Base-by-base conservation (phyloP, 2,888 invertebrate genomes). In the Eremobia ochroleuca region DNA sequence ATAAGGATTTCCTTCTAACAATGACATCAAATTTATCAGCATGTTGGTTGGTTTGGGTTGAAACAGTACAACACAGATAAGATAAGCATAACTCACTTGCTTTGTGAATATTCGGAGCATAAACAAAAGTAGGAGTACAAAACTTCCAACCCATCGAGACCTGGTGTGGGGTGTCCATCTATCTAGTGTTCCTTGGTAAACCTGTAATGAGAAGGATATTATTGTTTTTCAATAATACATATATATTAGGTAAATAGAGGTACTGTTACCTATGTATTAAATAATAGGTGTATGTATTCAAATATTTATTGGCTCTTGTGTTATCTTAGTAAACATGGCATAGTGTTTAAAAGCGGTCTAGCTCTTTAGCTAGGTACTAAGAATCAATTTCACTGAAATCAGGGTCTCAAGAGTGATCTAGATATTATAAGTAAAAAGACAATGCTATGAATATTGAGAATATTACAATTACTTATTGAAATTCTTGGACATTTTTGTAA, bases 171-270 rank as follows among this genome's bases (percentile, higher is more conserved):
- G 99, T 88, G 99, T 99, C 97, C 98, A 98, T 93, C 97, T 97
- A 96, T 99, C 99, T 96, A 99, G 97, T 89, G 98, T 97, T 92
- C 98, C 98, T 97, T 99, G 99, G 95, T 98, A 98, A 92, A 98
- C 97, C 98, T 98, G 94, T 77, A 87, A 88, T 82, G 8, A 67
- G 21, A 59, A 77, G 52, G 55, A 76, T 59, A 21, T 49, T 64
- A 46, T 49, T 52, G 67, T 70, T 65, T 40, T 25, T 6, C 31
- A 37, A 1, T 15, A 15, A 6, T n/a, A 34, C 0, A 52, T 28
- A n/a, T 52, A 52, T 25, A 4, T 25, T 25, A 52, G 9, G 52
- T 21, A 49, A 21, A 21, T 49, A 21, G 21, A 49, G 49, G 18
- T 46, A 46, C 46, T 46, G 18, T 52, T 5, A 46, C 15, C 1